These are phyloP conservation scores for Maccullochella peelii DNA, from an alignment of 2,113 vertebrate genomes.

Conservation along the genomic window DNA sequence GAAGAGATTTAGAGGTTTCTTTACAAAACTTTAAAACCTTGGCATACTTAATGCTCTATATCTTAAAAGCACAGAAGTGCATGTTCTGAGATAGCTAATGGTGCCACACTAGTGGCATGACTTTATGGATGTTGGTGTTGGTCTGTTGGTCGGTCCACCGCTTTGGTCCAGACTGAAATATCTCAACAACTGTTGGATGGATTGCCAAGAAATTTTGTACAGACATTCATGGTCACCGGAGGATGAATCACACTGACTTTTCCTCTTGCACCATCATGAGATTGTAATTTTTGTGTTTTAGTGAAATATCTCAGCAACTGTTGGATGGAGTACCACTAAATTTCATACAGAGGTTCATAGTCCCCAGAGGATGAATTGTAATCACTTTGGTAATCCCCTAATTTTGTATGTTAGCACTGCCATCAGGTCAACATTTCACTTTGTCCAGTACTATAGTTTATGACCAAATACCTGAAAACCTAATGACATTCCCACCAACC, in stretches of 20 bases:
- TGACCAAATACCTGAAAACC: no score
- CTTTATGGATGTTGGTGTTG: neutral
- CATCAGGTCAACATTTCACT: no score
- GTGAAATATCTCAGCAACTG: neutral
- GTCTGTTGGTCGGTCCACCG: neutral
- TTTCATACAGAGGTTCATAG: neutral
- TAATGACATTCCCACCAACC: no score
- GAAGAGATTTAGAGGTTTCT: slow-evolving; percentile 5
- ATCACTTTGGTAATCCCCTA: neutral
- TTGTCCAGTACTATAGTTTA: no score
- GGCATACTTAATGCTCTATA: neutral
- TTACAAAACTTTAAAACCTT: neutral
- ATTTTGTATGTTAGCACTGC: neutral
- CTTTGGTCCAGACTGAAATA: neutral
- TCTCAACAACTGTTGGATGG: no score
- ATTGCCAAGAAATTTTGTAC: neutral
- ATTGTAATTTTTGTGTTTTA: no score
- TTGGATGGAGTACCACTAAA: neutral
- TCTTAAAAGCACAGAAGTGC: neutral
- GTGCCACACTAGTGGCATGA: no score
- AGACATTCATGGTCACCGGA: neutral
- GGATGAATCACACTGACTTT: neutral
- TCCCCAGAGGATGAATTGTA: neutral
- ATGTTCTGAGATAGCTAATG: neutral
- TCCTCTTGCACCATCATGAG: neutral